Evolutionary conservation across 2,113 vertebrate genomes (phyloP), one percentile per base, ranked within the genome.

Genomic region (Macrotus californicus): DNA sequence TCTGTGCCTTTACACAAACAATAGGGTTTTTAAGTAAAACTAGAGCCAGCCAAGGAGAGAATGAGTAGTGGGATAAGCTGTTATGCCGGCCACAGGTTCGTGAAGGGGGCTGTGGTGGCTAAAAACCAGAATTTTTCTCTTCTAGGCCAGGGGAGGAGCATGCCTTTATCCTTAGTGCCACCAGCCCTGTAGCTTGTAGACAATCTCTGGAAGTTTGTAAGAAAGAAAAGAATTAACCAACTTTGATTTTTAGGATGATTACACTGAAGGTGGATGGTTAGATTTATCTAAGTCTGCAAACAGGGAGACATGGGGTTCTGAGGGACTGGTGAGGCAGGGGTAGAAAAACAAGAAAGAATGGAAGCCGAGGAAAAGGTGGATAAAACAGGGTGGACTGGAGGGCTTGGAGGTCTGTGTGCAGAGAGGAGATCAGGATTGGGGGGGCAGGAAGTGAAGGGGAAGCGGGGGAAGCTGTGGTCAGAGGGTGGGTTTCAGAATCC

Each of bases 1-100:
- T 96, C 52, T 77, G 41, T 82, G 41, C 50, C 39, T 94, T 94
- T 87, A 61, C 50, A 76, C 52, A 67, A 86, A 76, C n/a, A 92
- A n/a, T 2, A 87, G n/a, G 56, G 22, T 48, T 97, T 96, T 67
- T 54, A 91, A 86, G 69, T 72, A 56, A 77, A 43, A 93, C 50
- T 76, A 79, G 26, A 41, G n/a, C 86, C 48, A 80, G 50, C 81
- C 77, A 85, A 69, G 34, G 50, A 36, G 64, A 91, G 26, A 91
- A 85, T 43, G 61, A 85, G 79, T 41, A 31, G 80, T 39, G 39
- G 43, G 24, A 24, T 52, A 67, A 85, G 46, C 90, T 94, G 56
- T 79, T 85, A 48, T 7, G n/a, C 56, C 50, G 72, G 22, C 31
- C 31, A 14, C 26, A 66, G 29, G 70, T 73, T 83, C 31, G 13